phyloP scores from a whole-genome alignment of 2,113 vertebrate species.

The Elachura formosa region DNA sequence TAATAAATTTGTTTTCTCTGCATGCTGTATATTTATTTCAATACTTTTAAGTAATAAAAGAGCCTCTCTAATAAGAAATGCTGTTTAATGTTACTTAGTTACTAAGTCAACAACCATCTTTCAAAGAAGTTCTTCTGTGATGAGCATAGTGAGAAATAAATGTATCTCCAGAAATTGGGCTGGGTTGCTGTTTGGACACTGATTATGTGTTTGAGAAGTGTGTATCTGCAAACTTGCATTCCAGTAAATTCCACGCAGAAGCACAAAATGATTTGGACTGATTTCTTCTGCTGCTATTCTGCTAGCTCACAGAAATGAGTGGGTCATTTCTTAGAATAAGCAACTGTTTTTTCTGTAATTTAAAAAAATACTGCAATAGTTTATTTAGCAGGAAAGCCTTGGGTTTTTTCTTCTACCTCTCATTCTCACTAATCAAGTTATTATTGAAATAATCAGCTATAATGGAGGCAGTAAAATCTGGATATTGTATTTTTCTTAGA shows the following conservation, averaged over 20 bases:
- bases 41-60: neutral
- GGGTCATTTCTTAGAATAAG: slow-evolving; percentile 2
- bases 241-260: slow-evolving; percentile 1
- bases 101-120: neutral
- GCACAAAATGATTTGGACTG: neutral
- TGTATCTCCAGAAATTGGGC: slow-evolving; percentile 34
- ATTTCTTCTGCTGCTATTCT: neutral
- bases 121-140: neutral
- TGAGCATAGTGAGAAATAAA: neutral
- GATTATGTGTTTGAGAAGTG: slow-evolving; percentile 44
- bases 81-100: neutral
- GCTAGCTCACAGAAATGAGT: neutral
- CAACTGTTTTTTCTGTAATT: neutral
- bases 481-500: neutral
- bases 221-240: neutral
- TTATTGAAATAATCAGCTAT: neutral
- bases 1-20: neutral
- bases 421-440: neutral
- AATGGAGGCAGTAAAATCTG: neutral
- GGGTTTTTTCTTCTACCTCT: neutral
- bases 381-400: neutral
- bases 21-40: neutral
- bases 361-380: neutral
- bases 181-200: slow-evolving; percentile 25
- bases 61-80: neutral